Percentiles rank a stretch among this genome's conserved stretches.
These are phyloP conservation scores for Gnatocerus cornutus DNA, from an alignment of 2,888 invertebrate species.

Conservation along the genomic window DNA sequence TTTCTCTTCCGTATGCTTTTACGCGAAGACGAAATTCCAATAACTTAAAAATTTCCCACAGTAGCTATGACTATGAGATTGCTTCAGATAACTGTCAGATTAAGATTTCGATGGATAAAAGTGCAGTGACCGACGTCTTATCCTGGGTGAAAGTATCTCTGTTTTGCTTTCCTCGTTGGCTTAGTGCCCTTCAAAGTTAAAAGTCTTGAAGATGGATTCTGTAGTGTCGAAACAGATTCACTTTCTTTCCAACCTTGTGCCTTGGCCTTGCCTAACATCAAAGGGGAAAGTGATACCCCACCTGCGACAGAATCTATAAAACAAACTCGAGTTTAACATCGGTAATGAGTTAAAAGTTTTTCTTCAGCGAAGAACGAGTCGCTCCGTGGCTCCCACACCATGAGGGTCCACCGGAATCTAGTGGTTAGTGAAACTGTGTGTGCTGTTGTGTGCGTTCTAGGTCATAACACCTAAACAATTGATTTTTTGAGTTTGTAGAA, in stretches of 20 bases:
- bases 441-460: constrained; percentile 27
- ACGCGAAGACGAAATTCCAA: not conserved
- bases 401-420: constrained; percentile 77
- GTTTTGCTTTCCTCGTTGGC: constrained; percentile 3
- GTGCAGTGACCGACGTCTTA: constrained; percentile 37
- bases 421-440: constrained; percentile 74
- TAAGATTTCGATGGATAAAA: constrained; percentile 7
- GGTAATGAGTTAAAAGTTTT: constrained; percentile 64
- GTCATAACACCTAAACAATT: constrained; percentile 10
- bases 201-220: constrained; percentile 1
- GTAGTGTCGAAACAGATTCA: not conserved
- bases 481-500: constrained; percentile 25
- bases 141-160: constrained; percentile 39
- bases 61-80: no score
- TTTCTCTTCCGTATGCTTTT: constrained; percentile 20
- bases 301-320: constrained; percentile 65
- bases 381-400: constrained; percentile 68
- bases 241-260: constrained; percentile 56
- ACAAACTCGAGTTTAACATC: constrained; percentile 55
- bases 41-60: not conserved
- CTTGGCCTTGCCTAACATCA: constrained; percentile 60
- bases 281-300: constrained; percentile 57
- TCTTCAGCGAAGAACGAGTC: constrained; percentile 63
- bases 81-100: no score
- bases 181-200: not conserved